Percentiles rank a stretch among this genome's conserved stretches.
Conservation (phyloP, 2,888 invertebrate genomes). For the Nephrotoma appendiculata region DNA sequence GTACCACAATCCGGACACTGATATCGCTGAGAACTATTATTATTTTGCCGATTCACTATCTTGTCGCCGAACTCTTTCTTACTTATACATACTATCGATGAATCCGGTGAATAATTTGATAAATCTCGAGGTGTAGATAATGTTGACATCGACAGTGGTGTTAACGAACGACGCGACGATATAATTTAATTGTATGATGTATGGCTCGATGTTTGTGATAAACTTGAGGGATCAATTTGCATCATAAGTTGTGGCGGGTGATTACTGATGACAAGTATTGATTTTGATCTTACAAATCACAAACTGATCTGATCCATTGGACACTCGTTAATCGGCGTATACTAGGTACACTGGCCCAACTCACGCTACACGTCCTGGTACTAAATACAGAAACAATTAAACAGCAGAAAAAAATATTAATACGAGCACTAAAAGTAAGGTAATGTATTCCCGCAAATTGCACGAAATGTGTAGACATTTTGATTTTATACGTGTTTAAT, state of each 20-base stretch:
- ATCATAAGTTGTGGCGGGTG: conserved; percentile 15
- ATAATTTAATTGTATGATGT: conserved; percentile 28
- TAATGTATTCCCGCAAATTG: too few relatives aligned
- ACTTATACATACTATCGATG: conserved; percentile 6
- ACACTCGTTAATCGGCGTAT: too few relatives aligned
- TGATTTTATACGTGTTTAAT: too few relatives aligned
- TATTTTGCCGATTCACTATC: conserved; percentile 7
- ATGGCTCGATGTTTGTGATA: conserved; percentile 22
- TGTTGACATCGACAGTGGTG: conserved; percentile 25
- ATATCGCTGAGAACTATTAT: conserved; percentile 45
- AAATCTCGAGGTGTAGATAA: conserved; percentile 30
- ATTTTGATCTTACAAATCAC: too few relatives aligned
- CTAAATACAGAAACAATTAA: too few relatives aligned
- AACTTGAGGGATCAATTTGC: conserved; percentile 10
- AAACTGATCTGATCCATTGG: too few relatives aligned
- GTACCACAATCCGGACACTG: conserved; percentile 89
- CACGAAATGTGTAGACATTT: too few relatives aligned
- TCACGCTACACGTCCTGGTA: too few relatives aligned
- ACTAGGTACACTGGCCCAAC: too few relatives aligned
- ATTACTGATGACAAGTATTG: too few relatives aligned
- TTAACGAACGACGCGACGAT: conserved; percentile 22
- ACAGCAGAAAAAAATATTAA: too few relatives aligned
- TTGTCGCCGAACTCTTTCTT: conserved; percentile 1
- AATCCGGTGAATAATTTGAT: conserved; percentile 27
- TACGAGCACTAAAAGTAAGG: too few relatives aligned